Evolutionary conservation across 2,888 invertebrate species (phyloP), one percentile per base, ranked within the genome.

Genomic region (Drosophila sordidapex): DNA sequence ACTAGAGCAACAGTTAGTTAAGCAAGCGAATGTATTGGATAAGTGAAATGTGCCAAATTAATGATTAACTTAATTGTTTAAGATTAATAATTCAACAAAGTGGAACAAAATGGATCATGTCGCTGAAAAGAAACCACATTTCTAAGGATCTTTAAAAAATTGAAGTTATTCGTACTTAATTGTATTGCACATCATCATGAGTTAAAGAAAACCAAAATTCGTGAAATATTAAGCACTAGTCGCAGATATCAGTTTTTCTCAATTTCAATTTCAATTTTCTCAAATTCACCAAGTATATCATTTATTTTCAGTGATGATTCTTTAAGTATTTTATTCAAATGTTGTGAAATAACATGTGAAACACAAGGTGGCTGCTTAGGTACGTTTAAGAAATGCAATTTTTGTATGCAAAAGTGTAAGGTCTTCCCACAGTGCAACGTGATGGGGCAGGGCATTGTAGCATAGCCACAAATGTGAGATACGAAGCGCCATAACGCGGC

Each of bases 381-480:
- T 5, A 4, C 29, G 5, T 8, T 29, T 51, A 11, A 11, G 1
- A 11, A 43, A 21, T 11, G 0, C 4, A 8, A 27, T 27, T 54
- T 36, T 54, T 54, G 1, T 11, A 3, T 36, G 27, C 27, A 56
- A 56, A 38, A 27, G 0, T 4, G 10, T 21, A 6, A 6, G 4
- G 2, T 1, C 4, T 6, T 6, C 1, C 57, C 57, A 57, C 6
- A 2, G 57, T 57, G 15, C 53, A 46, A 5, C 10, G 38, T n/a
- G 13, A 7, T n/a, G 27, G 38, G n/a, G 27, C 29, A 40, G 8
- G 8, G 40, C 56, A 56, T 8, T 27, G 38, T 56, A 1, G 56
- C 56, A 40, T 64, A 29, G 54, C 61, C 71, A 58, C 63, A 82
- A 74, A 79, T 81, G 68, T 72, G 79, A 72, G 48, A 49, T 49